These are phyloP conservation scores for Onthophagus sagittarius DNA, from an alignment of 2,888 invertebrate species.

Conservation along the genomic window DNA sequence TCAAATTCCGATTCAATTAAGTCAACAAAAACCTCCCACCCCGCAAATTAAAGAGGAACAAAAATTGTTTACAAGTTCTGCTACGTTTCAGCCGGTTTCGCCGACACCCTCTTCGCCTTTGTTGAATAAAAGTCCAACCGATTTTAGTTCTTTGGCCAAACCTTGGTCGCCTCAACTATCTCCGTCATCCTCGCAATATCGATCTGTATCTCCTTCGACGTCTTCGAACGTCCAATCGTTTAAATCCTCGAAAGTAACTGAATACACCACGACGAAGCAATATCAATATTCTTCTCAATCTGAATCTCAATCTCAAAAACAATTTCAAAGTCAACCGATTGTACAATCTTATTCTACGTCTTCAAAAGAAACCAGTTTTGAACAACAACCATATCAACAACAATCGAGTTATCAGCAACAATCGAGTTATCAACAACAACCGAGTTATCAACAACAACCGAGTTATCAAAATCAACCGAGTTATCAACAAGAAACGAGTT, in stretches of 20 bases:
- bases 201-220: constrained; percentile 20
- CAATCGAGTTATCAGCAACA: not conserved
- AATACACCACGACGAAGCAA: constrained; percentile 16
- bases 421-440: not conserved
- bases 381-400: constrained; percentile 21
- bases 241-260: constrained; percentile 19
- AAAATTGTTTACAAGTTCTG: not conserved
- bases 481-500: not conserved
- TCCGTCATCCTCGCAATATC: constrained; percentile 15
- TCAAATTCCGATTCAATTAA: not conserved
- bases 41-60: not conserved
- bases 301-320: constrained; percentile 10
- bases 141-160: constrained; percentile 20
- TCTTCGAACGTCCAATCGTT: constrained; percentile 27
- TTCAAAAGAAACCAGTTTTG: constrained; percentile 15
- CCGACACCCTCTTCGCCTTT: constrained; percentile 21
- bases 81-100: constrained; percentile 12
- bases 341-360: not conserved
- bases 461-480: not conserved
- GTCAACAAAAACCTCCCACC: constrained; percentile 4
- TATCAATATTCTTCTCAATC: constrained; percentile 21
- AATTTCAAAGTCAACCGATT: constrained; percentile 7
- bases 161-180: constrained; percentile 19
- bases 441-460: not conserved
- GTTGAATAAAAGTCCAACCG: constrained; percentile 17